These are phyloP conservation scores for Vannuccia rotundouncinata DNA, from an alignment of 2,888 invertebrate genomes.

Conservation along the genomic window DNA sequence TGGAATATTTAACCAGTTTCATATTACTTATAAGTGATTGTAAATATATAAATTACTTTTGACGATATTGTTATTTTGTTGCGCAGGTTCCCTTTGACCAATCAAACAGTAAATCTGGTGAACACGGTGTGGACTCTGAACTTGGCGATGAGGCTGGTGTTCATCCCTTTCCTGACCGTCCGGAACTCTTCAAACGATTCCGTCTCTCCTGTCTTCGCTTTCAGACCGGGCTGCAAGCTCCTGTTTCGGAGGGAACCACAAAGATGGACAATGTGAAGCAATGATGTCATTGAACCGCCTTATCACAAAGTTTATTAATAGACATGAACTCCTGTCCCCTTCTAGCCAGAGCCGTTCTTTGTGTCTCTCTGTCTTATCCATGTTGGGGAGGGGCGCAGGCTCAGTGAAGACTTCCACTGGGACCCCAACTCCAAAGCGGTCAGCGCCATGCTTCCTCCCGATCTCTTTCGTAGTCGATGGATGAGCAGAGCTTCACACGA, in stretches of 20 bases:
- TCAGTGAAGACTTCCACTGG: slow-evolving; percentile 58
- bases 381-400: slow-evolving; percentile 79
- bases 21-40: no score
- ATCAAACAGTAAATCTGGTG: not conserved
- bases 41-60: no score
- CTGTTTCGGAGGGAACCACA: not conserved
- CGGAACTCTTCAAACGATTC: not conserved
- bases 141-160: slow-evolving; percentile 7
- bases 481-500: not conserved
- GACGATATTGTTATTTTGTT: no score
- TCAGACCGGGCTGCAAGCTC: slow-evolving; percentile 28
- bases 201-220: slow-evolving; percentile 28
- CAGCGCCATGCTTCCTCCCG: slow-evolving; percentile 68
- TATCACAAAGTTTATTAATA: not conserved
- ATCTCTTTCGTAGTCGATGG: slow-evolving; percentile 3
- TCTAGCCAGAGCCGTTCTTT: slow-evolving; percentile 81
- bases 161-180: slow-evolving; percentile 27
- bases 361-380: slow-evolving; percentile 78
- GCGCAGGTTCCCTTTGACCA: not conserved
- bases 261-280: not conserved
- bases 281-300: not conserved
- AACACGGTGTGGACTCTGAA: not conserved
- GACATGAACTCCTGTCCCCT: not conserved
- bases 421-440: slow-evolving; percentile 27
- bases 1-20: no score